These are phyloP conservation scores for Pteronotus mesoamericanus DNA, from an alignment of 2,797 vertebrate species.

Conservation along the genomic window DNA sequence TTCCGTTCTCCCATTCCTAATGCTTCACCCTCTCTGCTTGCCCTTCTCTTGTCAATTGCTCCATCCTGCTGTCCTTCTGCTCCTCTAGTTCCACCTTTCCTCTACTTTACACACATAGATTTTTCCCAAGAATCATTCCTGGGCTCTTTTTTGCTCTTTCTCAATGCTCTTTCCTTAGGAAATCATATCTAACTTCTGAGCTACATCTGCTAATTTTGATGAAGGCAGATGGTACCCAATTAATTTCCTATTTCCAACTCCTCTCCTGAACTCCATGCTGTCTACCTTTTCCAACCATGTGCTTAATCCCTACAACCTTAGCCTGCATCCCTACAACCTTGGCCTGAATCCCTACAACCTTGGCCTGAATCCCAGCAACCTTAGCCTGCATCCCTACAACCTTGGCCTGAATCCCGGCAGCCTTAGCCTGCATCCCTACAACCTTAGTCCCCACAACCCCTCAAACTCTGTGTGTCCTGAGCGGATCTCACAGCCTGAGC, in stretches of 20 bases:
- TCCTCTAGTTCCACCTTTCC: not conserved
- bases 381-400: not conserved
- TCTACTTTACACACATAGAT: not conserved
- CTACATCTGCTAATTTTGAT: not conserved
- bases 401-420: not conserved
- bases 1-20: rapidly evolving
- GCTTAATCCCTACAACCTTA: not conserved
- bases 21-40: not conserved
- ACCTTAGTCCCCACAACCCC: not conserved
- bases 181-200: not conserved
- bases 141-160: not conserved
- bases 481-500: not conserved
- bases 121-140: not conserved
- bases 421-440: too few species aligned
- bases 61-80: not conserved
- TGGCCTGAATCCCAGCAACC: too few species aligned
- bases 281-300: not conserved
- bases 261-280: not conserved
- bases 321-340: too few species aligned
- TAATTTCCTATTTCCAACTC: not conserved
- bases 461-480: not conserved
- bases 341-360: not conserved
- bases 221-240: not conserved
- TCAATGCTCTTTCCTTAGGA: not conserved
- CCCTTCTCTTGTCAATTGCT: not conserved